Evolutionary conservation across 2,888 invertebrate genomes (phyloP).

Genomic region (Leptinotarsa rubiginosa): DNA sequence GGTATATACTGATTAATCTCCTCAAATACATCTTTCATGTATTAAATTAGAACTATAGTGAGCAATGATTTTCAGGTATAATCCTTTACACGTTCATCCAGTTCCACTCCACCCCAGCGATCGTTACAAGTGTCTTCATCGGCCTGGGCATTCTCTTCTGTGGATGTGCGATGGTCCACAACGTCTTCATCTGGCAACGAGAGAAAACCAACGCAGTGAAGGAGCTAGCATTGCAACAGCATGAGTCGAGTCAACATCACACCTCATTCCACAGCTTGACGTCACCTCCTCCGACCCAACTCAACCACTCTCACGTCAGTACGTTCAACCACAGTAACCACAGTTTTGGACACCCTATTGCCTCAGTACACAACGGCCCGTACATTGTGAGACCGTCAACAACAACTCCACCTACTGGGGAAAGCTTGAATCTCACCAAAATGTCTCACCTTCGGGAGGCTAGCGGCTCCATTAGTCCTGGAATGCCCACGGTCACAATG

Average conservation of each 20-base stretch:
- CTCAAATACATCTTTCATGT: no score
- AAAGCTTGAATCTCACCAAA: conserved; percentile 60
- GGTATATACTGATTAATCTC: neutral
- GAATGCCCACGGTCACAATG: conserved; percentile 69
- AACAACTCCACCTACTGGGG: conserved; percentile 68
- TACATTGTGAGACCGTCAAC: conserved; percentile 74
- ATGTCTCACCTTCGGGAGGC: conserved; percentile 66
- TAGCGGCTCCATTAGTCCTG: conserved; percentile 75
- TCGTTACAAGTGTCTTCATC: conserved; percentile 89
- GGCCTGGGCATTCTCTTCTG: conserved; percentile 93
- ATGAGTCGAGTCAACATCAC: conserved; percentile 56
- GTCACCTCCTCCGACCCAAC: conserved; percentile 50
- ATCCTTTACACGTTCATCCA: conserved; percentile 93
- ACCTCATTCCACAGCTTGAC: conserved; percentile 61
- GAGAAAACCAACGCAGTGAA: conserved; percentile 88
- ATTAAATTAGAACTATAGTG: conserved; percentile 10
- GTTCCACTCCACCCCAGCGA: conserved; percentile 91
- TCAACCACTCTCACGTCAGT: conserved; percentile 62
- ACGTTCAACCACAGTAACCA: conserved; percentile 63
- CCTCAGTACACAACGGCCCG: conserved; percentile 66
- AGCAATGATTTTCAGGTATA: conserved; percentile 74
- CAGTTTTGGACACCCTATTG: conserved; percentile 60
- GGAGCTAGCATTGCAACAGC: conserved; percentile 66
- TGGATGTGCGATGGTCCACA: conserved; percentile 93
- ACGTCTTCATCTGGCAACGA: conserved; percentile 93